Conservation (phyloP, 2,888 invertebrate genomes). For the Drosophila nr. medialis region DNA sequence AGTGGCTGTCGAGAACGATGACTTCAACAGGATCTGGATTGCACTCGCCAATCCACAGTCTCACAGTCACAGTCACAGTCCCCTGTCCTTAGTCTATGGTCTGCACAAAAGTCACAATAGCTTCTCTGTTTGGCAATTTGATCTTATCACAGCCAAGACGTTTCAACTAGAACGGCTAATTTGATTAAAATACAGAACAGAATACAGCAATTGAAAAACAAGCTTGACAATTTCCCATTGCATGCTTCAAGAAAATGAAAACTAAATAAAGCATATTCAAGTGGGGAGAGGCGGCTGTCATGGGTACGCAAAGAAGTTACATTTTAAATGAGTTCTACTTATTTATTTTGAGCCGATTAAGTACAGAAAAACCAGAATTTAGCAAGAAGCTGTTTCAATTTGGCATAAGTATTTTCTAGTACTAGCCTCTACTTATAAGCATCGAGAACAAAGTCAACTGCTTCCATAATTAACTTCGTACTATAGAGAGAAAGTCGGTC, state of each 20-base stretch:
- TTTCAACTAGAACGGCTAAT: slow-evolving; percentile 32
- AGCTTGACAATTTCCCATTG: slow-evolving; percentile 11
- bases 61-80: background rate
- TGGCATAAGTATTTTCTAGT: background rate
- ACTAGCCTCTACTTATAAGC: background rate
- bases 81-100: background rate
- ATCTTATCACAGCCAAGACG: slow-evolving; percentile 36
- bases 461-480: background rate
- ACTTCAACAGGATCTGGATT: slow-evolving; percentile 3
- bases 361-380: background rate
- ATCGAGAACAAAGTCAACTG: background rate
- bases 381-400: background rate
- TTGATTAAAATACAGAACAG: slow-evolving; percentile 41
- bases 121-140: slow-evolving; percentile 29
- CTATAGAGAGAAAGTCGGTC: too few species aligned
- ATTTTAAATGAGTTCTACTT: background rate
- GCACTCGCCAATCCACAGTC: slow-evolving; percentile 1
- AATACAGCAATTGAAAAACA: slow-evolving; percentile 24
- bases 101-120: slow-evolving; percentile 10
- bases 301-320: background rate
- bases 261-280: slow-evolving; percentile 6
- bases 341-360: background rate
- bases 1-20: slow-evolving; percentile 40
- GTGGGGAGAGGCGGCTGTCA: background rate
- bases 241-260: slow-evolving; percentile 28